These are phyloP conservation scores for Spheniscus humboldti DNA, from an alignment of 2,797 vertebrate species.

Conservation along the genomic window DNA sequence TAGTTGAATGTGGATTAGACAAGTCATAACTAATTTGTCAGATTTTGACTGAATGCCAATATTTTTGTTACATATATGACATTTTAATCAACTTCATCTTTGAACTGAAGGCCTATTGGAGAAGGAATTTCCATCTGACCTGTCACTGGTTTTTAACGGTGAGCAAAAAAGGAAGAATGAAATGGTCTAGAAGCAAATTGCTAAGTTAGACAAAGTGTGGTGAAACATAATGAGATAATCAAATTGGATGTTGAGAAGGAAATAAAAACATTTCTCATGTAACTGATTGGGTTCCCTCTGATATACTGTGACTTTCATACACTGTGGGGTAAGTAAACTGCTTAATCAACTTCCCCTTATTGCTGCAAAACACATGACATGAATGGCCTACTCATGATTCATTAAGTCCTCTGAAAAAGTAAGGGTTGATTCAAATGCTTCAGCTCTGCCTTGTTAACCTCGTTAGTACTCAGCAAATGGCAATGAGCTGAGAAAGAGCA, in stretches of 20 bases:
- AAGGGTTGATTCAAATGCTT: not conserved
- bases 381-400: constrained; percentile 36
- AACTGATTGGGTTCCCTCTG: not conserved
- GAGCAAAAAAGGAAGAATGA: not conserved
- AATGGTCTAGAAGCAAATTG: not conserved
- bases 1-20: constrained; percentile 32
- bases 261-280: constrained; percentile 7
- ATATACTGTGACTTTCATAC: not conserved
- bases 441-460: constrained; percentile 36
- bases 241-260: constrained; percentile 9
- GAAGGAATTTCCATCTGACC: not conserved
- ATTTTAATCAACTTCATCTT: constrained; percentile 45
- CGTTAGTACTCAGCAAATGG: constrained; percentile 17
- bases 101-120: not conserved
- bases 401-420: constrained; percentile 50
- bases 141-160: not conserved
- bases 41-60: constrained; percentile 37
- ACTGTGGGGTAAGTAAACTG: not conserved
- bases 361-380: not conserved
- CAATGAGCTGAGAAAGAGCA: constrained; percentile 48
- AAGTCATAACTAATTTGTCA: constrained; percentile 50
- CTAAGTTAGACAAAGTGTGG: not conserved
- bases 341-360: not conserved
- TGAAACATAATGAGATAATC: constrained; percentile 12
- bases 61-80: not conserved